Conservation (phyloP, 2,797 vertebrate genomes). For the Leptoclinus maculatus region DNA sequence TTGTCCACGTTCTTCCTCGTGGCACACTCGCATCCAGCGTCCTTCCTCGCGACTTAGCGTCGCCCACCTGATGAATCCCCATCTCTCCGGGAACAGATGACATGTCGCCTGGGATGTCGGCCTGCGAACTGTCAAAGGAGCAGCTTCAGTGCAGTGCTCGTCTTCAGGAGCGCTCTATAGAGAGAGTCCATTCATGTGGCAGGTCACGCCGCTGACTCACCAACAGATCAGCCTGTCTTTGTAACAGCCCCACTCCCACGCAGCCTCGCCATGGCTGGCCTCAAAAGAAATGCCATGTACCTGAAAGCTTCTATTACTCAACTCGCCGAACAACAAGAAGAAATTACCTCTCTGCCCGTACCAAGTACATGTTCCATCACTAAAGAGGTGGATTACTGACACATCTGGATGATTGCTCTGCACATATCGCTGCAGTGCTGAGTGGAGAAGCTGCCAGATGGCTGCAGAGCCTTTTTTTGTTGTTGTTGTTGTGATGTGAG, state of each 20-base stretch:
- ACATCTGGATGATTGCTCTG: constrained; percentile 42
- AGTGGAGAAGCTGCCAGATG: constrained; percentile 43
- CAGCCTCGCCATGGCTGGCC: constrained; percentile 11
- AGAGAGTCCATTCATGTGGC: constrained; percentile 46
- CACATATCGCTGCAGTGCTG: constrained; percentile 11
- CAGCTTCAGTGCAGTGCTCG: constrained; percentile 18
- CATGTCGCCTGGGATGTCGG: constrained; percentile 32
- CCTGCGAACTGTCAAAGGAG: constrained; percentile 41
- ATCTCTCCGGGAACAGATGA: constrained; percentile 54
- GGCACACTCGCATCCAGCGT: constrained; percentile 28
- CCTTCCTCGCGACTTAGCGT: too few species aligned
- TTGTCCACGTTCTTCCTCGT: constrained; percentile 37
- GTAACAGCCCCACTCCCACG: constrained; percentile 27
- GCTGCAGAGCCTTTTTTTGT: constrained; percentile 14
- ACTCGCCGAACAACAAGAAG: constrained; percentile 31
- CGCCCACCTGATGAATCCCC: constrained; percentile 62
- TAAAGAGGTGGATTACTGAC: constrained; percentile 50
- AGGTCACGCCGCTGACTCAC: constrained; percentile 45
- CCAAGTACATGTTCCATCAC: constrained; percentile 23
- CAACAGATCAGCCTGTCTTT: constrained; percentile 43
- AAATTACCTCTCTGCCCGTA: constrained; percentile 32
- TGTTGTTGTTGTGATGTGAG: constrained; percentile 3
- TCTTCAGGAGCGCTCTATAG: constrained; percentile 37
- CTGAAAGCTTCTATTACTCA: constrained; percentile 54
- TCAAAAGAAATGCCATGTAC: constrained; percentile 35